Base-by-base conservation (phyloP, 2,113 vertebrate genomes). In the Fregata magnificens region DNA sequence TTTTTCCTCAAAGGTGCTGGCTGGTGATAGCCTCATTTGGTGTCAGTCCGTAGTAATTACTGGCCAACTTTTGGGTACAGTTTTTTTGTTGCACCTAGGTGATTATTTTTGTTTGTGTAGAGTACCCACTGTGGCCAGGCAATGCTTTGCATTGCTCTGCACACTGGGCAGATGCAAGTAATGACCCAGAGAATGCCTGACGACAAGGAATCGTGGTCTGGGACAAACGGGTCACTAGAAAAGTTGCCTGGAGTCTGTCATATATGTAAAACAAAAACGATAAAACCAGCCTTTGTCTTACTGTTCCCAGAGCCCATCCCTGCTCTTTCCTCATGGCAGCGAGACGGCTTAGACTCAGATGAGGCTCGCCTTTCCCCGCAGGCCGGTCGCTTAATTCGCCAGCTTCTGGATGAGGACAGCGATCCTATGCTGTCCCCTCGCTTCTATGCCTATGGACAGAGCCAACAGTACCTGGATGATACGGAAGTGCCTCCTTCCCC, bases 351-450 rank as follows among this genome's bases (percentile, higher is more conserved):
- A 97, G 99, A 99, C 96, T 97, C 98, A 2, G 99, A 99, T 9
- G 99, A 99, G 88, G 99, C 99, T 21, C 98, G 95, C 36, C 98
- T 99, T 44, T 99, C 99, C 40, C 99, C 99, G 2, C 99, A 99
- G 95, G 98, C 98, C 0, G 99, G 99, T 10, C 98, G 98, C 66
- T 98, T 99, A 69, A 99, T 99, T 85, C 99, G 98, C 19, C 99
- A 99, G 91, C 98, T 99, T 21, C 90, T 99, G 94, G 99, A 99
- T 71, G 99, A 99, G 71, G 99, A 99, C 96, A 99, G 99, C 0
- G 99, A 99, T 97, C 99, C 99, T 34, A 99, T 99, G 99, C 97
- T 99, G 76, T 99, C 99, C 4, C 99, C 99, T n/a, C 99, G 99
- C 16, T 99, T 99, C 98, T 99, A 99, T 16, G 98, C 98, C 77